Base-by-base conservation (phyloP, 2,888 invertebrate species). In the Drosophila meridiana region DNA sequence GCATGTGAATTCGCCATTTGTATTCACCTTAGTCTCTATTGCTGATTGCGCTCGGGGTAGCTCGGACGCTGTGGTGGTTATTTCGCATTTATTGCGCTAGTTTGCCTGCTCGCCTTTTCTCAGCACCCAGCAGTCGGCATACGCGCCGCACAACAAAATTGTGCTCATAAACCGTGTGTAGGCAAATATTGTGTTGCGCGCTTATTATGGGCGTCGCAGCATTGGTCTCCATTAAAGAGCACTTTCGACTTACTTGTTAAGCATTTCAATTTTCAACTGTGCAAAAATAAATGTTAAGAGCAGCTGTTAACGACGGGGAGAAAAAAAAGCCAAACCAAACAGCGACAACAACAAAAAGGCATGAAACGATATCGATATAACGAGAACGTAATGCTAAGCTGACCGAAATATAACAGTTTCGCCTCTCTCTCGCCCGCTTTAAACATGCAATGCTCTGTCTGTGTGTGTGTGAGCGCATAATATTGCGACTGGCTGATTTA, bases 101-200 rank as follows among this genome's bases (percentile, higher is more conserved):
- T 67, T 81, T 72, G 82, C 77, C 70, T 90, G 69, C 76, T 89
- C 55, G 50, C 56, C 36, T 75, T 85, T 90, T 76, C 92, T 92
- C 77, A 72, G 71, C 87, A 83, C 92, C 91, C 84, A 88, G 78
- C 82, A 91, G 47, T 87, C 87, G 86, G 85, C 92, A 92, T 91
- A 89, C 82, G 91, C 80, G 77, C 78, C 78, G 73, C 75, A 90
- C 92, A 91, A 92, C 92, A 92, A 91, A 91, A 85, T 79, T 73
- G 76, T 73, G 90, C 79, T 87, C 91, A 88, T 90, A 76, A 91
- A 80, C 73, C 50, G 74, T 53, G 73, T 80, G 90, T 87, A 88
- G 91, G 90, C 76, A 81, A 91, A 90, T 78, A 67, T 78, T 56
- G 32, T 56, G 47, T 32, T 14, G 40, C 40, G 28, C 53, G 26